Conservation (phyloP, 2,797 vertebrate species). For the Scleropages formosus region DNA sequence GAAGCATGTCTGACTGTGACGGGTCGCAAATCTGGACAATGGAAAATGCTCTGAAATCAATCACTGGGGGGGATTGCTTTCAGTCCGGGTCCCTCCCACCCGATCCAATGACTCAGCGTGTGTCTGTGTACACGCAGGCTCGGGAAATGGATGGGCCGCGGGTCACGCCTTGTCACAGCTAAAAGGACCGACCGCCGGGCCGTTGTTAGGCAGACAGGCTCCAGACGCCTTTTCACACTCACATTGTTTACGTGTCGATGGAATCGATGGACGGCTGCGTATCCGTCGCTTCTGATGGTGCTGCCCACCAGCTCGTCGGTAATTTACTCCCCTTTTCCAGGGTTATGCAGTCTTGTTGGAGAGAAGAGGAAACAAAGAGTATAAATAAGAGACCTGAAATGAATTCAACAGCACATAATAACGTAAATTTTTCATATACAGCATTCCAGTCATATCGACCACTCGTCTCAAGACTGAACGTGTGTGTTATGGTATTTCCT, state of each 20-base stretch:
- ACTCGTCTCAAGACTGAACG: too few relatives aligned
- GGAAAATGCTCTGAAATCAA: conserved; percentile 32
- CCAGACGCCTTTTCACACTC: conserved; percentile 46
- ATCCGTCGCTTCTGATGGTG: conserved; percentile 23
- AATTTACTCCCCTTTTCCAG: too few relatives aligned
- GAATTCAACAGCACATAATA: too few relatives aligned
- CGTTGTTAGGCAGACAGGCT: conserved; percentile 48
- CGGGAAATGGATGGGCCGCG: conserved; percentile 39
- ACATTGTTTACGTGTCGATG: conserved; percentile 62
- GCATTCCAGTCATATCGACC: too few relatives aligned
- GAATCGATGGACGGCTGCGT: conserved; percentile 60
- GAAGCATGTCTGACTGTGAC: conserved; percentile 28
- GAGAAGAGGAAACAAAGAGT: too few relatives aligned
- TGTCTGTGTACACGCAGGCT: background rate
- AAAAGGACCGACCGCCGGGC: conserved; percentile 10
- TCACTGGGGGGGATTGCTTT: conserved; percentile 7
- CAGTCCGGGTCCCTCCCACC: conserved; percentile 6
- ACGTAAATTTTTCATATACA: too few relatives aligned
- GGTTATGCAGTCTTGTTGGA: too few relatives aligned
- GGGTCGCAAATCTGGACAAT: conserved; percentile 30
- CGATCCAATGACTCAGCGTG: conserved; percentile 14
- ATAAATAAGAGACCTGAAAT: too few relatives aligned
- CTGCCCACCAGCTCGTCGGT: too few relatives aligned
- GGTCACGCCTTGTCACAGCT: conserved; percentile 41
- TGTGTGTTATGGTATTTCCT: too few relatives aligned